Base-by-base conservation (phyloP, 2,113 vertebrate genomes). In the Pontoporia blainvillei region DNA sequence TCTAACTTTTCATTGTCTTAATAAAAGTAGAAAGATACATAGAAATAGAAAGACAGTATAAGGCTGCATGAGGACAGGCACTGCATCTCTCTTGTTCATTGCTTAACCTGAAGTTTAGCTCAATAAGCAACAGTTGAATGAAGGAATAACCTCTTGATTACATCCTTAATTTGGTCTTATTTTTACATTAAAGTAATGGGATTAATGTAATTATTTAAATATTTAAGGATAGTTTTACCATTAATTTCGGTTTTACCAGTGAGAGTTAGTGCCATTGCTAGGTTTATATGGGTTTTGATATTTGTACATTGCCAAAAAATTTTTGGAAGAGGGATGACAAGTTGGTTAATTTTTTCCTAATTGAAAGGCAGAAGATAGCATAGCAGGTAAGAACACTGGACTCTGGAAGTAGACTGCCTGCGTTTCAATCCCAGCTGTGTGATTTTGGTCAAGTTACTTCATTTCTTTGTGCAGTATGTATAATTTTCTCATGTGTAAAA, bases 161-260 rank as follows among this genome's bases (percentile, higher is more conserved):
- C 34, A 89, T 71, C 39, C 31, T 93, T 91, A 73, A 39, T 75
- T 76, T 20, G 13, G 27, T 90, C 34, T 90, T 95, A 69, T 62
- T 86, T 94, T 86, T 72, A 93, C 31, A 91, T 75, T 95, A 87
- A 95, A 85, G 44, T 86, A 36, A 86, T 93, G 52, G 25, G 52
- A 57, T 85, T 93, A n/a, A 44, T 73, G 67, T 41, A 75, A 41
- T 92, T 83, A 52, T 72, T 91, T 71, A 66, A 83, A 21, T 36
- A 79, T 82, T 29, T 66, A 54, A 90, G 31, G 6, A 59, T 62
- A 91, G 41, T 83, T 87, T 86, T 93, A 86, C 25, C 34, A 8
- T 71, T 90, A 86, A 66, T 81, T 88, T 92, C 62, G 13, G 3
- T 89, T 89, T 97, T 91, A 44, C 15, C 13, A 91, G 34, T 31